Evolutionary conservation across 1,140 invertebrate genomes (phyloP).

Genomic region (Cheumatopsyche charites): DNA sequence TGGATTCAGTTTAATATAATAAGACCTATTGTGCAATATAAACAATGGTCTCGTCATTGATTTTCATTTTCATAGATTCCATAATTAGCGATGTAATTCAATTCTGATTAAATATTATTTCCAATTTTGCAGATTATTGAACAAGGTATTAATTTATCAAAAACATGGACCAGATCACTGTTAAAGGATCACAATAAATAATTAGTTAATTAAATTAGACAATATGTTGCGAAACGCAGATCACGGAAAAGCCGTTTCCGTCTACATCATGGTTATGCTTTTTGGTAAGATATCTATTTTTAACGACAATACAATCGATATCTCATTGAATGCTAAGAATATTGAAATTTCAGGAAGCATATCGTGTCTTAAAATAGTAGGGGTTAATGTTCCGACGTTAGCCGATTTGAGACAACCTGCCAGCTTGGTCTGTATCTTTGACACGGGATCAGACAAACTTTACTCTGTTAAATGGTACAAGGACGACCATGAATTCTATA

Average conservation of each 20-base stretch:
- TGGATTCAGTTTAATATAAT: no score
- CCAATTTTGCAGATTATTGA: no score
- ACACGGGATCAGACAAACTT: slow-evolving; percentile 48
- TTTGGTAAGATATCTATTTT: slow-evolving; percentile 12
- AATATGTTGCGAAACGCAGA: slow-evolving; percentile 7
- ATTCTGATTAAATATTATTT: no score
- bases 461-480: slow-evolving; percentile 72
- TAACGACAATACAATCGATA: background rate
- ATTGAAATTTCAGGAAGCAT: slow-evolving; percentile 40
- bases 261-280: slow-evolving; percentile 26
- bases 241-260: slow-evolving; percentile 9
- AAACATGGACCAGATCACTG: slow-evolving; percentile 13
- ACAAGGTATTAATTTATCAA: no score
- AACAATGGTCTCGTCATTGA: no score
- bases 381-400: slow-evolving; percentile 39
- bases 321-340: background rate
- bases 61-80: no score
- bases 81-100: no score
- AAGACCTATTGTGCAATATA: no score
- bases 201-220: background rate
- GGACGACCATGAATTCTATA: slow-evolving; percentile 66
- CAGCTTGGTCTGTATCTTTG: slow-evolving; percentile 40
- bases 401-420: slow-evolving; percentile 42
- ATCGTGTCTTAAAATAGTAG: slow-evolving; percentile 45
- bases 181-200: background rate